Evolutionary conservation across 2,113 vertebrate species (phyloP).

Genomic region (Corapipo altera): DNA sequence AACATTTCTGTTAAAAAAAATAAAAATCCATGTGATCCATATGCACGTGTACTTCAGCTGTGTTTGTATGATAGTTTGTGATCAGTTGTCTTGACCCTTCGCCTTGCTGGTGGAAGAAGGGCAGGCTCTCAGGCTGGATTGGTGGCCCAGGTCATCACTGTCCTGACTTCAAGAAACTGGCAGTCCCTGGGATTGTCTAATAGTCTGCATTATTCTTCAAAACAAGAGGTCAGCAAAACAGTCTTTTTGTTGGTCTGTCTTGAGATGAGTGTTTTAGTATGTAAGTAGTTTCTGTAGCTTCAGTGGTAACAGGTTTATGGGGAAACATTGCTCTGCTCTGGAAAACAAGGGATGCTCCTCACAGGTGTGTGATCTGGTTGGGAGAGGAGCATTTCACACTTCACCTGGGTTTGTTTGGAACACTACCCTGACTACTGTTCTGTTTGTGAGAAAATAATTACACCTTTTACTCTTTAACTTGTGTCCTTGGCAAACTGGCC

Average conservation of each 20-base stretch:
- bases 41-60: neutral
- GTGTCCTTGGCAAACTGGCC: neutral
- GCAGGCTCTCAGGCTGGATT: neutral
- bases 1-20: neutral
- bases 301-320: neutral
- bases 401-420: neutral
- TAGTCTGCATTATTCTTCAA: neutral
- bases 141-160: neutral
- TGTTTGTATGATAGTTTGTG: neutral
- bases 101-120: neutral
- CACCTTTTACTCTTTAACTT: neutral
- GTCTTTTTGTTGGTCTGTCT: neutral
- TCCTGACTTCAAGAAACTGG: neutral
- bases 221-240: neutral
- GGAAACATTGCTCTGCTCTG: rapidly evolving
- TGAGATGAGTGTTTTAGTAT: neutral
- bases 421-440: neutral
- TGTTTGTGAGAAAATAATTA: neutral
- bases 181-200: neutral
- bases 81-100: neutral
- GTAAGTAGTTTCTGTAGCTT: neutral
- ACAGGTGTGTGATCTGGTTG: neutral
- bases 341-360: neutral
- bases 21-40: rapidly evolving
- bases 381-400: rapidly evolving